phyloP scores from a whole-genome alignment of 2,888 invertebrate genomes.

The Tetramorium bicarinatum region DNA sequence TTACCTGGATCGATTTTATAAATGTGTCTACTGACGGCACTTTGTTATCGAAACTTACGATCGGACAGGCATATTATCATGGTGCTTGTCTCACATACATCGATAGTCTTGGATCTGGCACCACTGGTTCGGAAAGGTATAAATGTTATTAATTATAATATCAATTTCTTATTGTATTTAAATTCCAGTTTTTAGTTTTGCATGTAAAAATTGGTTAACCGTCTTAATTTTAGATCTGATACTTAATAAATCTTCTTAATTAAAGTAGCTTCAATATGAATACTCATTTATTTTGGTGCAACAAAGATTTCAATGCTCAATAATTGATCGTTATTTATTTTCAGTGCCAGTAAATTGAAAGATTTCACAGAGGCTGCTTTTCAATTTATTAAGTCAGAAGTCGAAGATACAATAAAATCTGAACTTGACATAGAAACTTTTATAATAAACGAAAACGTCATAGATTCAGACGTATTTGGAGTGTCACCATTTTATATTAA shows the following conservation, averaged over 20 bases:
- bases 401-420: constrained; percentile 79
- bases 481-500: constrained; percentile 93
- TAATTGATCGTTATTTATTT: constrained; percentile 62
- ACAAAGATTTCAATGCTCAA: neutral
- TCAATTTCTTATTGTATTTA: neutral
- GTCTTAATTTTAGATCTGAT: constrained; percentile 12
- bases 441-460: constrained; percentile 20
- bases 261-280: neutral
- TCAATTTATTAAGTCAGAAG: constrained; percentile 88
- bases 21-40: constrained; percentile 88
- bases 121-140: constrained; percentile 90
- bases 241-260: neutral
- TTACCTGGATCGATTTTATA: constrained; percentile 97
- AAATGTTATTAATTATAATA: neutral
- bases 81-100: constrained; percentile 97
- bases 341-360: constrained; percentile 83
- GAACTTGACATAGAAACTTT: constrained; percentile 51
- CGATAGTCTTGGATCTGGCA: constrained; percentile 96
- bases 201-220: neutral
- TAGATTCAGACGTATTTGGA: constrained; percentile 88
- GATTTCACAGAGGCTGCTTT: constrained; percentile 87
- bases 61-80: constrained; percentile 92
- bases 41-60: constrained; percentile 82
- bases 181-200: constrained; percentile 7
- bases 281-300: neutral